A percentile compares a stretch with the other conserved stretches of the same genome.
Evolutionary conservation across 2,888 invertebrate genomes (phyloP).

Genomic region (Agrypnus murinus): DNA sequence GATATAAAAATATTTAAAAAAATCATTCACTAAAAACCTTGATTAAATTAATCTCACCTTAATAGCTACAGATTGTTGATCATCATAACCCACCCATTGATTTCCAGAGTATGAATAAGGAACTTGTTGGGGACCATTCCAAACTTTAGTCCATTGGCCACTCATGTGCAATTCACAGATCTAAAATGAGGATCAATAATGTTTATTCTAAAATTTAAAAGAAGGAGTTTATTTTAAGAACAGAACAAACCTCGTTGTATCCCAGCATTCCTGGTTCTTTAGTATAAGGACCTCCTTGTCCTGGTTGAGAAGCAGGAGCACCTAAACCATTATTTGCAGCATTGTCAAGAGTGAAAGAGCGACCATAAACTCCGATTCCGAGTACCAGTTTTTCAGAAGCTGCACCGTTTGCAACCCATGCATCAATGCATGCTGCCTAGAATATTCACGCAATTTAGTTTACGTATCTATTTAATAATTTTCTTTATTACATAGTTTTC

Average conservation of each 20-base stretch:
- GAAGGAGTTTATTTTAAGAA: too few species aligned
- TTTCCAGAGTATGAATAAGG: conserved; percentile 69
- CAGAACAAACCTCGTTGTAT: conserved; percentile 76
- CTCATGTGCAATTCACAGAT: conserved; percentile 61
- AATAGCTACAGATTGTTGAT: conserved; percentile 63
- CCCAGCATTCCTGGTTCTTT: conserved; percentile 78
- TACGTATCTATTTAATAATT: too few species aligned
- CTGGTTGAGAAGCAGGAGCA: conserved; percentile 75
- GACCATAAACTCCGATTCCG: conserved; percentile 83
- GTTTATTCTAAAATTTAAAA: too few species aligned
- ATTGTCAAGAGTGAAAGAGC: conserved; percentile 77
- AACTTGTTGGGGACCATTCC: conserved; percentile 67
- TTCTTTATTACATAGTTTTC: too few species aligned
- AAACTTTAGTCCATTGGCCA: conserved; percentile 61
- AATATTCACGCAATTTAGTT: too few species aligned
- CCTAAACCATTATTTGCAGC: conserved; percentile 71
- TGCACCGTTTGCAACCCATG: conserved; percentile 75
- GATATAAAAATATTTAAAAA: too few species aligned
- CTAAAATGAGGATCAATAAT: conserved; percentile 58
- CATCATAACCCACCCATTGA: conserved; percentile 70
- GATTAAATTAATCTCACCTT: conserved; percentile 64
- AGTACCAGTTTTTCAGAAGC: conserved; percentile 78
- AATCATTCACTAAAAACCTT: too few species aligned
- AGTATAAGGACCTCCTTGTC: conserved; percentile 79
- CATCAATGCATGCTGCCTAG: conserved; percentile 71